A percentile compares a stretch with the other conserved stretches of the same genome.
Evolutionary conservation across 2,888 invertebrate genomes (phyloP).

Genomic region (Ptilodon capucinus): DNA sequence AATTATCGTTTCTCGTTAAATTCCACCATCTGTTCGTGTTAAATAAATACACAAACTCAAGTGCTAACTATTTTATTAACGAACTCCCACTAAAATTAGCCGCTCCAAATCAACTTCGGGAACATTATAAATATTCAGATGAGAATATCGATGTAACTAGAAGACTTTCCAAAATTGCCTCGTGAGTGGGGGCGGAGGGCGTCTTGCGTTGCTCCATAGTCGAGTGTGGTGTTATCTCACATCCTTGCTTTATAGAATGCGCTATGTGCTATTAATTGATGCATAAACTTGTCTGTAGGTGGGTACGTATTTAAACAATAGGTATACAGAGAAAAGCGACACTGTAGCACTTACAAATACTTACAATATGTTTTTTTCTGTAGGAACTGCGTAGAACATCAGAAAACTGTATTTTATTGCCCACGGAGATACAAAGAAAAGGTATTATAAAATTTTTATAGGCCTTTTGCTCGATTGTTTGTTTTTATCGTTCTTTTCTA

Average conservation of each 20-base stretch:
- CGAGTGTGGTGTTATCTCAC: neutral
- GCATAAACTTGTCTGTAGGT: slow-evolving; percentile 14
- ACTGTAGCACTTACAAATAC: neutral
- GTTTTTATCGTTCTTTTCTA: slow-evolving; percentile 29
- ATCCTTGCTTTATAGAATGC: neutral
- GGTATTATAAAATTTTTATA: slow-evolving; percentile 35
- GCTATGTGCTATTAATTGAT: slow-evolving; percentile 10
- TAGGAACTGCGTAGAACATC: slow-evolving; percentile 14
- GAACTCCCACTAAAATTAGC: slow-evolving; percentile 28
- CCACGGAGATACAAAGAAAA: slow-evolving; percentile 25
- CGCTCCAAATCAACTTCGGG: slow-evolving; percentile 33
- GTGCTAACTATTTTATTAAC: slow-evolving; percentile 30
- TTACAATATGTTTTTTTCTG: too few species aligned
- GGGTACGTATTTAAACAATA: too few species aligned
- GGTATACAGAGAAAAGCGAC: slow-evolving; percentile 10
- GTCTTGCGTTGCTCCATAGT: neutral
- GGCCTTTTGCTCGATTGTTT: slow-evolving; percentile 31
- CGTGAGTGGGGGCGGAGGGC: too few species aligned
- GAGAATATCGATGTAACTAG: slow-evolving; percentile 20
- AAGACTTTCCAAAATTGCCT: slow-evolving; percentile 4
- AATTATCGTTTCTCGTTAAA: slow-evolving; percentile 17
- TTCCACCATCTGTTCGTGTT: slow-evolving; percentile 22
- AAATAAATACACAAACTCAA: slow-evolving; percentile 24
- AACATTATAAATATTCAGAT: slow-evolving; percentile 38
- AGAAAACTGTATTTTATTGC: slow-evolving; percentile 29